Conservation (phyloP, 1,140 invertebrate genomes). For the Trichomalopsis sarcophagae region DNA sequence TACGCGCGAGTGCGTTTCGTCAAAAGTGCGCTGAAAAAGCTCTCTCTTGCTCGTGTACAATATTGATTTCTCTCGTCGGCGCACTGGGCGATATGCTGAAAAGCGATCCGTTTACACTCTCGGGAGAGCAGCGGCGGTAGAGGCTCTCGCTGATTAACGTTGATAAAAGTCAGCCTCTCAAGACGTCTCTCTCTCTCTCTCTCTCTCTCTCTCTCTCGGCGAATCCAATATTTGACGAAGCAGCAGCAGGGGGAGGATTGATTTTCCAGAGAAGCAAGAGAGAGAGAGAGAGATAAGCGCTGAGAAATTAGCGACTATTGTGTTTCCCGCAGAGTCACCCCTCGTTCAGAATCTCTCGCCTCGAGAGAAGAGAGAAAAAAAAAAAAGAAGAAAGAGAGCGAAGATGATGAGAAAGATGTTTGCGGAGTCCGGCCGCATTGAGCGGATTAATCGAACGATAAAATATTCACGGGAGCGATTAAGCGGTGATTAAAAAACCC, state of each 20-base stretch:
- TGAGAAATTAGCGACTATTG: slow-evolving; percentile 42
- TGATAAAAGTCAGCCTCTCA: background rate
- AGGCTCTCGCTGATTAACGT: background rate
- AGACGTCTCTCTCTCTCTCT: background rate
- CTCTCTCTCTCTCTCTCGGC: too few relatives aligned
- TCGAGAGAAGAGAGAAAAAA: background rate
- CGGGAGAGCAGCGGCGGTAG: background rate
- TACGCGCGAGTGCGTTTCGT: background rate
- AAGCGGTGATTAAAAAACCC: slow-evolving; percentile 57
- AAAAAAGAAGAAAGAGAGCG: background rate
- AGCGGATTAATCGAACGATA: slow-evolving; percentile 59
- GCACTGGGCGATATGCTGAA: background rate
- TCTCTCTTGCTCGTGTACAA: background rate
- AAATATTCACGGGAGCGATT: slow-evolving; percentile 67
- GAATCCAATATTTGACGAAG: slow-evolving; percentile 4
- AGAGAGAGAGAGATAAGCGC: slow-evolving; percentile 22
- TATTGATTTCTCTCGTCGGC: background rate
- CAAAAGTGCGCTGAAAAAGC: background rate
- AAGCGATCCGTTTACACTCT: background rate
- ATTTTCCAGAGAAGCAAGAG: background rate
- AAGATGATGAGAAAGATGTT: slow-evolving; percentile 17
- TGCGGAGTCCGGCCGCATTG: slow-evolving; percentile 49
- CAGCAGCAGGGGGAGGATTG: background rate
- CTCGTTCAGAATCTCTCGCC: background rate
- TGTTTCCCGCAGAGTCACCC: slow-evolving; percentile 34